Percentiles rank a stretch among this genome's conserved stretches.
Conservation (phyloP, 2,888 invertebrate genomes). For the Hoplodrina ambigua region DNA sequence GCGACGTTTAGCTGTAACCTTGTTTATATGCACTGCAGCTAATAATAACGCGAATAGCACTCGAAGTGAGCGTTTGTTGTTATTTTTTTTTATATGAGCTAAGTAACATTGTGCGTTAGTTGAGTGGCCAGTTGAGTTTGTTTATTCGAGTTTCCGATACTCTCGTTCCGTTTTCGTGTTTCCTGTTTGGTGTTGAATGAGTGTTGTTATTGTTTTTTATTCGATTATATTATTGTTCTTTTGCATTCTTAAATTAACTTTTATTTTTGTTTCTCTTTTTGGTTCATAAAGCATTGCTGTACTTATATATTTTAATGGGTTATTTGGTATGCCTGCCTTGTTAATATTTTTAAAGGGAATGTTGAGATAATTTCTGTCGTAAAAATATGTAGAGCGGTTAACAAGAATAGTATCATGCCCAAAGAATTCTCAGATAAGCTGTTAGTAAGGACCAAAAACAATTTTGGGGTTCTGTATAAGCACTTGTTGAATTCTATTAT, state of each 20-base stretch:
- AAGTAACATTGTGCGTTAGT: conserved; percentile 73
- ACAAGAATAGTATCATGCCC: conserved; percentile 49
- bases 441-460: conserved; percentile 21
- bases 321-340: conserved; percentile 23
- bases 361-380: conserved; percentile 50
- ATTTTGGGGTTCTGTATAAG: conserved; percentile 45
- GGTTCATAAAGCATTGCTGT: conserved; percentile 17
- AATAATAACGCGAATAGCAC: conserved; percentile 88
- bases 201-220: conserved; percentile 63
- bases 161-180: conserved; percentile 74
- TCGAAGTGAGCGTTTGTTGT: conserved; percentile 80
- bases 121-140: conserved; percentile 79
- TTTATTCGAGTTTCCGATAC: conserved; percentile 76
- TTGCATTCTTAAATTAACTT: conserved; percentile 40
- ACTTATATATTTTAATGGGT: conserved; percentile 36
- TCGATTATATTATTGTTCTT: conserved; percentile 53
- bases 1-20: conserved; percentile 86
- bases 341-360: conserved; percentile 50
- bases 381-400: conserved; percentile 59
- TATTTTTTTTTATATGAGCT: conserved; percentile 77
- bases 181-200: conserved; percentile 69
- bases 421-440: conserved; percentile 56
- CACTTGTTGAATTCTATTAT: neutral
- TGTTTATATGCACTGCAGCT: conserved; percentile 88
- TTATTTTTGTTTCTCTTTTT: conserved; percentile 36